Evolutionary conservation across 2,888 invertebrate genomes (phyloP), one percentile per base, ranked within the genome.

Genomic region (Xanthia togata): DNA sequence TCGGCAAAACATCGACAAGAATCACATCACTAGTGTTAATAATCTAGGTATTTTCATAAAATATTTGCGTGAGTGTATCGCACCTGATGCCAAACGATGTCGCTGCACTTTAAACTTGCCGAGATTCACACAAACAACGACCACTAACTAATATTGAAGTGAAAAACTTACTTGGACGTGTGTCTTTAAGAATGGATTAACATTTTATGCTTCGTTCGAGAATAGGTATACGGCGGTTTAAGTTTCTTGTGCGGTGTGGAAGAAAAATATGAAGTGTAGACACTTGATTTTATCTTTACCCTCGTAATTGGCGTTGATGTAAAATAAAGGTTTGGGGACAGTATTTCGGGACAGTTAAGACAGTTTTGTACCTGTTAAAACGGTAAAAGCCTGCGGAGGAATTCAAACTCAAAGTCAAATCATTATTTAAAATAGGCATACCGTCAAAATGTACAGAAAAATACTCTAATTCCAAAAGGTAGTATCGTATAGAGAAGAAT

Each of bases 1-100:
- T 91, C 87, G 88, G 90, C 83, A 86, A 68, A 70, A 62, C 62
- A 68, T 87, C 86, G 88, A 82, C 62, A 76, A 81, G 0, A 71
- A 67, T 74, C 73, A 86, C 95, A 91, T 87, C 94, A 90, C 94
- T 94, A 94, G 88, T 78, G 88, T 86, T 88, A 91, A 92, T 91
- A 92, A 86, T 93, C 91, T 92, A 92, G 91, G 93, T 96, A 96
- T 96, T 96, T 95, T 96, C 96, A 94, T 95, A 96, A 95, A 95
- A 96, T 96, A 96, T 96, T 96, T 96, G 96, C 95, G 93, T 92
- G 95, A 94, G 92, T 96, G 94, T 95, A 93, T 93, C 93, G 93
- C 96, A 96, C 96, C 96, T 96, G 96, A 94, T 93, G 93, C 95
- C 90, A 88, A 90, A 87, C 91, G 90, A 90, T 93, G 94, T 93